phyloP scores from a whole-genome alignment of 2,888 invertebrate genomes.

The Neoascia interrupta region DNA sequence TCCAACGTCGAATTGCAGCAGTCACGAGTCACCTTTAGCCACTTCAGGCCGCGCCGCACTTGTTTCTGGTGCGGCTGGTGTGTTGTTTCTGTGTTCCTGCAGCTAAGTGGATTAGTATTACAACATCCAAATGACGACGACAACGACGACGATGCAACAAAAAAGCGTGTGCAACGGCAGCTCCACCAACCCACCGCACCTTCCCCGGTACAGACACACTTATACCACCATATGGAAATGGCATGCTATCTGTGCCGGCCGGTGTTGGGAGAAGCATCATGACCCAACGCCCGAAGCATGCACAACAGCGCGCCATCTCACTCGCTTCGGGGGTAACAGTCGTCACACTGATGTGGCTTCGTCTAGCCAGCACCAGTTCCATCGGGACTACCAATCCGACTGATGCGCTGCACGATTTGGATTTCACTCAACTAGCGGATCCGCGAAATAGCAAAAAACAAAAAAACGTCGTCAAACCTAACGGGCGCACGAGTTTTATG shows the following conservation, averaged over 20 bases:
- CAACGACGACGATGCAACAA: conserved; percentile 15
- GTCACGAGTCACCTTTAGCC: conserved; percentile 67
- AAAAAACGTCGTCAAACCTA: conserved; percentile 56
- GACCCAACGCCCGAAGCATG: conserved; percentile 64
- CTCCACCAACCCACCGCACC: neutral
- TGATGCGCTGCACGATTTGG: conserved; percentile 57
- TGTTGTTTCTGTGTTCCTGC: conserved; percentile 30
- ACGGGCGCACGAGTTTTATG: conserved; percentile 60
- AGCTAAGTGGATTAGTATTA: conserved; percentile 69
- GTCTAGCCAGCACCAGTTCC: conserved; percentile 39
- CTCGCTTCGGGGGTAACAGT: conserved; percentile 38
- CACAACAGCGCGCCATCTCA: conserved; percentile 26
- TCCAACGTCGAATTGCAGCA: conserved; percentile 53
- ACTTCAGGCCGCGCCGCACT: conserved; percentile 60
- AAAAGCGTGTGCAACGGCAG: too few relatives aligned
- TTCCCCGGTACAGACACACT: neutral
- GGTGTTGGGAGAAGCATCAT: conserved; percentile 45
- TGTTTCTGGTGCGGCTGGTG: too few relatives aligned
- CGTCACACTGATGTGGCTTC: conserved; percentile 64
- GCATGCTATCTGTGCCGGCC: conserved; percentile 48
- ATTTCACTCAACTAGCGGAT: conserved; percentile 43
- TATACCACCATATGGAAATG: too few relatives aligned
- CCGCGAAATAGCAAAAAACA: conserved; percentile 23
- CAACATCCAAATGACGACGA: conserved; percentile 56
- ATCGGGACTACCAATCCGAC: conserved; percentile 26